Conservation (phyloP, 2,888 invertebrate genomes). For the Eulithis testata region DNA sequence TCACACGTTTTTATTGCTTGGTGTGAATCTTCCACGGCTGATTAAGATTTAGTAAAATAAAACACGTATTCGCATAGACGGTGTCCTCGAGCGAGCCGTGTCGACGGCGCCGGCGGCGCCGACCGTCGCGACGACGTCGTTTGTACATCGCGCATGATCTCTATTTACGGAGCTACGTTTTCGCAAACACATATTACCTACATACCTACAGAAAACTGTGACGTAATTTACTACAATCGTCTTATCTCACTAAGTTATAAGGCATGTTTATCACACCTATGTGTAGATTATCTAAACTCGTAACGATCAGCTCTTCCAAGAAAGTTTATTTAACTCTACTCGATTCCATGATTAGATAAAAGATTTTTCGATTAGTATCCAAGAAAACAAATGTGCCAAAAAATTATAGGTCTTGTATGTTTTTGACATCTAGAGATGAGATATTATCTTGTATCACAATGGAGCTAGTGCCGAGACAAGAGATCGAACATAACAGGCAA, state of each 20-base stretch:
- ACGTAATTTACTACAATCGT: constrained; percentile 45
- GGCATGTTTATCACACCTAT: constrained; percentile 3
- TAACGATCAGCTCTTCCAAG: too few relatives aligned
- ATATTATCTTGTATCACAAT: constrained; percentile 10
- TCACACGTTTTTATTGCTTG: constrained; percentile 23
- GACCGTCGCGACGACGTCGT: constrained; percentile 68
- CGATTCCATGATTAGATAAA: too few relatives aligned
- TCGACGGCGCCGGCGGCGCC: constrained; percentile 49
- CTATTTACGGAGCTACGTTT: constrained; percentile 76
- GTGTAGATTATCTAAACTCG: background rate
- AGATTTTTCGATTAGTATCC: too few relatives aligned
- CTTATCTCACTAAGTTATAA: constrained; percentile 9
- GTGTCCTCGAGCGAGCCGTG: constrained; percentile 55
- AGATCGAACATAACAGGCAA: constrained; percentile 36
- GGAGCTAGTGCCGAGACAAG: constrained; percentile 21
- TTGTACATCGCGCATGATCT: constrained; percentile 73
- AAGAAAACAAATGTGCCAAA: too few relatives aligned
- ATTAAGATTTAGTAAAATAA: constrained; percentile 47
- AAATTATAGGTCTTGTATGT: too few relatives aligned
- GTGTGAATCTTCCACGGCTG: constrained; percentile 32
- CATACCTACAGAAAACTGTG: constrained; percentile 52
- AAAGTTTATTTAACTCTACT: too few relatives aligned
- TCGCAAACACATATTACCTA: constrained; percentile 62
- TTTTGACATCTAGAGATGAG: too few relatives aligned
- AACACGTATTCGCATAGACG: constrained; percentile 53